phyloP scores from a whole-genome alignment of 2,797 vertebrate genomes.

The Lagorchestes hirsutus region DNA sequence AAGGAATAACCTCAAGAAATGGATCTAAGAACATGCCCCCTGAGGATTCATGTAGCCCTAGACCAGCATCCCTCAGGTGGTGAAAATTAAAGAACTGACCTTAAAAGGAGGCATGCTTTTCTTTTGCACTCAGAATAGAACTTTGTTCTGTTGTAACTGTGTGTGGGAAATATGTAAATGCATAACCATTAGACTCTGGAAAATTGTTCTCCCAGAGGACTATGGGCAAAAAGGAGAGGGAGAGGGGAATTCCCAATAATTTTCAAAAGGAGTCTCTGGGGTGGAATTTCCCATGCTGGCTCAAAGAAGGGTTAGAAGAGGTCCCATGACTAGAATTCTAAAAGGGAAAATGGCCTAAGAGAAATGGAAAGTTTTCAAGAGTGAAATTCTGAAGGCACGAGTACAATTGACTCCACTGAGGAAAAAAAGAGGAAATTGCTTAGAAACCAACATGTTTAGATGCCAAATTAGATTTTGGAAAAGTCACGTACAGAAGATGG shows the following conservation, averaged over 20 bases:
- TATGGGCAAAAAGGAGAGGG: background rate
- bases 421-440: background rate
- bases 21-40: background rate
- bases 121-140: background rate
- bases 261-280: background rate
- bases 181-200: background rate
- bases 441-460: background rate
- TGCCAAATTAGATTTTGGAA: background rate
- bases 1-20: background rate
- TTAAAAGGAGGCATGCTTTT: background rate
- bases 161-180: background rate
- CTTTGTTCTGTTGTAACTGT: background rate
- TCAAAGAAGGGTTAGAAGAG: background rate
- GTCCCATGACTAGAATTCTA: background rate
- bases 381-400: background rate
- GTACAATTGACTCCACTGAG: background rate
- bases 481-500: background rate
- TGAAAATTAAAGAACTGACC: background rate
- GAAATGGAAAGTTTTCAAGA: background rate
- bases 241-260: background rate
- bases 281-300: background rate
- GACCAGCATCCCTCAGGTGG: background rate
- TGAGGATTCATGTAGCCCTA: background rate
- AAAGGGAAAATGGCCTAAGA: background rate
- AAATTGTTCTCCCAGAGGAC: background rate